These are phyloP conservation scores for Himalopsyche japonica DNA, from an alignment of 2,888 invertebrate genomes.

Conservation along the genomic window DNA sequence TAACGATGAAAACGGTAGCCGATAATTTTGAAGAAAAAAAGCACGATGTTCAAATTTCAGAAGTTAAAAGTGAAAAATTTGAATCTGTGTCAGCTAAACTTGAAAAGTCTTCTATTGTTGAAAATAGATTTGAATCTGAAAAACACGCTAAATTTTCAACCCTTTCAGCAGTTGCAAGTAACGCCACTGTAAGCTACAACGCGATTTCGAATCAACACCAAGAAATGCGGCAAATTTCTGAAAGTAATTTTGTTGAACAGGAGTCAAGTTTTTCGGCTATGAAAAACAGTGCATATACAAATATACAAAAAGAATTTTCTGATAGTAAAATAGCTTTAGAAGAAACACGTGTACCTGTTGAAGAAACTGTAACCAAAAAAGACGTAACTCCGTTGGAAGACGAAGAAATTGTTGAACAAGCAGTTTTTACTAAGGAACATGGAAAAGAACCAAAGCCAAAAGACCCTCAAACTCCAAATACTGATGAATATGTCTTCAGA, in stretches of 20 bases:
- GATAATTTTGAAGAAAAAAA: neutral
- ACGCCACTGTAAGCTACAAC: too few species aligned
- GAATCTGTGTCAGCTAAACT: neutral
- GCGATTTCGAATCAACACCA: too few species aligned
- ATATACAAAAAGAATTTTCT: neutral
- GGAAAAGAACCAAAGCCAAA: slow-evolving; percentile 12
- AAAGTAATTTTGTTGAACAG: neutral
- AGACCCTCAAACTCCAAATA: slow-evolving; percentile 34
- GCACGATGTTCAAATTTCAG: neutral
- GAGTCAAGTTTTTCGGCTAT: neutral
- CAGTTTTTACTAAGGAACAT: slow-evolving; percentile 10
- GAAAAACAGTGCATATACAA: neutral
- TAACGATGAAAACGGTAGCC: too few species aligned
- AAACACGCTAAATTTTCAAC: too few species aligned
- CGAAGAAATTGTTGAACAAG: slow-evolving; percentile 40
- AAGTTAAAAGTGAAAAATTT: neutral
- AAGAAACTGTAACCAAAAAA: neutral
- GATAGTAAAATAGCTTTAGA: neutral
- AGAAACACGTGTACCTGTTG: neutral
- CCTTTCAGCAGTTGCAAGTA: too few species aligned
- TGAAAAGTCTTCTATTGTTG: neutral
- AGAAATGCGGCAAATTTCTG: too few species aligned
- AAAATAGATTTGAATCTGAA: too few species aligned
- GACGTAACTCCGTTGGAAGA: slow-evolving; percentile 34
- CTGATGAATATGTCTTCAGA: slow-evolving; percentile 37